A percentile compares a stretch with the other conserved stretches of the same genome.
Conservation (phyloP, 2,888 invertebrate genomes). For the Thereva nobilitata region DNA sequence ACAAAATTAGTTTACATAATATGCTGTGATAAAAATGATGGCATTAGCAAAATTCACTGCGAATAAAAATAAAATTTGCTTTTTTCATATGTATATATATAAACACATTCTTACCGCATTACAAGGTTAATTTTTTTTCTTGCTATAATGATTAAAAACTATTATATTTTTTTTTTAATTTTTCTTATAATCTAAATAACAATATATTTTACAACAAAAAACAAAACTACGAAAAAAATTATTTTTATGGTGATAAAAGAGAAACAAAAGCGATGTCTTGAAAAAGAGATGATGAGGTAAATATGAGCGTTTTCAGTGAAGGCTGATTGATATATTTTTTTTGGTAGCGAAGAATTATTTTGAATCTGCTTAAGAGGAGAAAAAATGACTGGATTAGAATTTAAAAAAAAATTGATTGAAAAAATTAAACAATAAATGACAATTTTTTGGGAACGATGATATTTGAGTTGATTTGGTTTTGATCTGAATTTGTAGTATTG, state of each 20-base stretch:
- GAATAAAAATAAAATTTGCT: no score
- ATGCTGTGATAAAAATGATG: neutral
- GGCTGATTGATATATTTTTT: slow-evolving; percentile 5
- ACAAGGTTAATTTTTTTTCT: slow-evolving; percentile 29
- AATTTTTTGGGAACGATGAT: neutral
- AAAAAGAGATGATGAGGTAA: slow-evolving; percentile 22
- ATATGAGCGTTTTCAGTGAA: slow-evolving; percentile 36
- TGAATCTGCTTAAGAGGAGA: slow-evolving; percentile 6
- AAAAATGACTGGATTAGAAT: slow-evolving; percentile 22
- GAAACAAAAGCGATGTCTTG: slow-evolving; percentile 17
- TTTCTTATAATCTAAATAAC: slow-evolving; percentile 27
- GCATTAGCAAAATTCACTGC: no score
- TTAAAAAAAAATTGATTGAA: slow-evolving; percentile 10
- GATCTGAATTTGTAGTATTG: no score
- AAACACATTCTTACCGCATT: slow-evolving; percentile 18
- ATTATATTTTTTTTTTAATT: neutral
- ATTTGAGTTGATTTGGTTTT: no score
- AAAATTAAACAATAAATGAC: slow-evolving; percentile 25
- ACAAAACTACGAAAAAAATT: slow-evolving; percentile 1
- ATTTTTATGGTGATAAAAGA: slow-evolving; percentile 3
- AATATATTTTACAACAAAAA: slow-evolving; percentile 21
- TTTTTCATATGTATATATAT: no score
- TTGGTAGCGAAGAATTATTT: slow-evolving; percentile 1
- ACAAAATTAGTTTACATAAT: slow-evolving; percentile 9
- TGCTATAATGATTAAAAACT: no score